Conservation (phyloP, 92 coral and sea anemone genomes). For the Isaurus tuberculatus region DNA sequence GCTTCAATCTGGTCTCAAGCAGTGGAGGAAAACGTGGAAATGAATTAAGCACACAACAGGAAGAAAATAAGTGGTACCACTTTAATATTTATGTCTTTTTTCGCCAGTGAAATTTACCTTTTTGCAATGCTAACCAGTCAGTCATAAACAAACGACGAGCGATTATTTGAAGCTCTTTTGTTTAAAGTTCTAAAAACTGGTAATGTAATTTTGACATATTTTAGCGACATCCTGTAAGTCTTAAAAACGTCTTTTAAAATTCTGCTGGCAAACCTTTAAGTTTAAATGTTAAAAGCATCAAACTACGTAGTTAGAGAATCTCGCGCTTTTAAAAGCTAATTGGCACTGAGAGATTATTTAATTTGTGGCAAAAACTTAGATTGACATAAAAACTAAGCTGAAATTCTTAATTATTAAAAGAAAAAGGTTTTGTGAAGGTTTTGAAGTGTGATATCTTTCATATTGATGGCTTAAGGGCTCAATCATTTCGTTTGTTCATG, state of each 20-base stretch:
- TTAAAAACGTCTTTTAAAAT: no score
- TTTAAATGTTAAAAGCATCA: neutral
- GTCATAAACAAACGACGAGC: neutral
- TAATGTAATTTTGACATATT: no score
- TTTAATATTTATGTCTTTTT: slow-evolving; percentile 80
- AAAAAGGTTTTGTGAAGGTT: neutral
- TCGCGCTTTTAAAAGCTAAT: neutral
- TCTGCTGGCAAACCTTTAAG: neutral
- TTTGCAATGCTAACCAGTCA: neutral
- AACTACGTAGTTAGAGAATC: neutral
- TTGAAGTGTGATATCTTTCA: neutral
- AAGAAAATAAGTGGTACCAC: slow-evolving; percentile 92
- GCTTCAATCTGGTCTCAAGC: slow-evolving; percentile 75
- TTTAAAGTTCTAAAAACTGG: no score
- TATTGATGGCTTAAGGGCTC: neutral
- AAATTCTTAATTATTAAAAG: neutral
- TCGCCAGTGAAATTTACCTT: slow-evolving; percentile 49
- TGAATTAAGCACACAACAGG: slow-evolving; percentile 57
- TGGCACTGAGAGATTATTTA: neutral
- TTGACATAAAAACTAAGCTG: neutral
- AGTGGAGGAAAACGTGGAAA: slow-evolving; percentile 82
- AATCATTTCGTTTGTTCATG: no score
- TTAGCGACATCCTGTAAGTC: no score
- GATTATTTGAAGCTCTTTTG: neutral
- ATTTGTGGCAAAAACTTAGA: neutral